Percentiles rank a stretch among this genome's conserved stretches.
Conservation (phyloP, 2,113 vertebrate genomes). For the Chionodraco myersi region DNA sequence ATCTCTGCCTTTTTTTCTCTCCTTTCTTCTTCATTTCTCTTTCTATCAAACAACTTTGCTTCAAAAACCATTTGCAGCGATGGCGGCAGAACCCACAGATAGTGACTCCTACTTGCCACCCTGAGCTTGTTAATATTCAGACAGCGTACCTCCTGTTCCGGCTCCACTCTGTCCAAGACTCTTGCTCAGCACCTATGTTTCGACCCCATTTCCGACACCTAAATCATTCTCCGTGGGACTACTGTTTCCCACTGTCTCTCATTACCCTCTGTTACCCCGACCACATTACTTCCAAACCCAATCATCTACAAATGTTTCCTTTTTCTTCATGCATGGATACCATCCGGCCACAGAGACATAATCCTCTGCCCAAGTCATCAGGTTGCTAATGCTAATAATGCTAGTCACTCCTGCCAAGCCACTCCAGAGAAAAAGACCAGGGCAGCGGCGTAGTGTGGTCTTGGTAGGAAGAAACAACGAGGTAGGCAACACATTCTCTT, state of each 20-base stretch:
- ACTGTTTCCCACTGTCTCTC: conserved; percentile 25
- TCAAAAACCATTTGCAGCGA: conserved; percentile 28
- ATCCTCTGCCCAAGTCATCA: conserved; percentile 54
- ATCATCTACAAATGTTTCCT: conserved; percentile 45
- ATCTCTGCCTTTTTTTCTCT: conserved; percentile 23
- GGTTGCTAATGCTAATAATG: conserved; percentile 48
- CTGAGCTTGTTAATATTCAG: conserved; percentile 48
- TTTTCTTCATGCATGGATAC: conserved; percentile 34
- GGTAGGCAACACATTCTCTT: conserved; percentile 35
- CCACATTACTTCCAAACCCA: conserved; percentile 16
- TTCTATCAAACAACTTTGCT: conserved; percentile 12
- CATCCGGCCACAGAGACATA: conserved; percentile 25
- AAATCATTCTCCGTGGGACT: conserved; percentile 10
- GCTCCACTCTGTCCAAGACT: conserved; percentile 17
- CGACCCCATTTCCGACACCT: conserved; percentile 32
- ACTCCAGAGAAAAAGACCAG: conserved; percentile 12
- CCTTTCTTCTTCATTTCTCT: background rate
- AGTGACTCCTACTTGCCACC: conserved; percentile 35
- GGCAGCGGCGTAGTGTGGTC: background rate
- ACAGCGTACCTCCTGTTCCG: conserved; percentile 7
- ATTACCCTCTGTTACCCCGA: conserved; percentile 41
- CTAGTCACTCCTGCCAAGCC: conserved; percentile 42
- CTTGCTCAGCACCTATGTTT: conserved; percentile 36
- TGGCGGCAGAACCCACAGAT: conserved; percentile 39
- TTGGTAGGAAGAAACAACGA: background rate